phyloP scores from a whole-genome alignment of 2,797 vertebrate genomes.

The Phrynocephalus vlangalii region DNA sequence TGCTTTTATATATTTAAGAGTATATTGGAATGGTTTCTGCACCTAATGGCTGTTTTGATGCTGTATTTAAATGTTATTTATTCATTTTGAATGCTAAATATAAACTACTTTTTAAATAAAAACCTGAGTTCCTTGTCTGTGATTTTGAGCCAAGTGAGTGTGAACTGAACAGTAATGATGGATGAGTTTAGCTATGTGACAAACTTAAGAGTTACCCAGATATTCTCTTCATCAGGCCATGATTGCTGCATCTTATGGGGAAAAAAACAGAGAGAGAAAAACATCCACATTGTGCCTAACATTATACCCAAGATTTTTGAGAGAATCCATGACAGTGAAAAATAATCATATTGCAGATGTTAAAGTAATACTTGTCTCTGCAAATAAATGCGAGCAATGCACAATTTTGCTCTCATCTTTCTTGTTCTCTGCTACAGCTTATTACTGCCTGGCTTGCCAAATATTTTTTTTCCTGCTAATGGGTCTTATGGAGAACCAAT shows the following conservation, averaged over 20 bases:
- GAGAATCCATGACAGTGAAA: not conserved
- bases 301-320: not conserved
- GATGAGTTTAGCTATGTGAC: too few species aligned
- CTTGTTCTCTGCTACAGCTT: not conserved
- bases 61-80: slow-evolving; percentile 38
- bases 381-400: not conserved
- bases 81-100: slow-evolving; percentile 18
- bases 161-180: not conserved
- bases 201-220: not conserved
- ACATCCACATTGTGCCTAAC: not conserved
- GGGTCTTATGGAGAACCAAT: too few species aligned
- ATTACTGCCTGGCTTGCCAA: not conserved
- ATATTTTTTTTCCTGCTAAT: not conserved
- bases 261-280: not conserved
- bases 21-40: not conserved
- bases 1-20: slow-evolving; percentile 13
- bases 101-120: slow-evolving; percentile 9
- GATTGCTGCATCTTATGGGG: too few species aligned
- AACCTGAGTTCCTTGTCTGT: not conserved
- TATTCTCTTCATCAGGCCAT: too few species aligned
- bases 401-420: not conserved
- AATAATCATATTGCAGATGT: not conserved
- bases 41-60: slow-evolving; percentile 26
- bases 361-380: not conserved
- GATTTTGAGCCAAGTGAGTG: not conserved